Percentiles rank a stretch among this genome's conserved stretches.
Evolutionary conservation across 2,113 vertebrate genomes (phyloP).

Genomic region (Coryphaenoides rupestris): DNA sequence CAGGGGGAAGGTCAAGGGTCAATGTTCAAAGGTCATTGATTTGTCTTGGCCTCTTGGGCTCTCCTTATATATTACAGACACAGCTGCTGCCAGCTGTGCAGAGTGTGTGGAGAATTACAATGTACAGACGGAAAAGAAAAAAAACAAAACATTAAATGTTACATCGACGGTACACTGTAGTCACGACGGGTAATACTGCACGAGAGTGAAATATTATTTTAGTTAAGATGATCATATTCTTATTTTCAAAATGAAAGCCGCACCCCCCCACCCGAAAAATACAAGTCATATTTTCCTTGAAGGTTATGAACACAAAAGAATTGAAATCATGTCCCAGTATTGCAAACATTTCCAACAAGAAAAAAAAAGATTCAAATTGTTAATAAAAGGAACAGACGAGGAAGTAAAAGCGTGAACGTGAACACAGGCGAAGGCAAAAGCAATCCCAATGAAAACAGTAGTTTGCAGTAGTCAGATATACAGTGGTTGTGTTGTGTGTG

Average conservation of each 20-base stretch:
- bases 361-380: constrained; percentile 26
- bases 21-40: constrained; percentile 22
- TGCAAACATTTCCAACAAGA: constrained; percentile 50
- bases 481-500: constrained; percentile 41
- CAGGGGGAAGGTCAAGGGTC: constrained; percentile 10
- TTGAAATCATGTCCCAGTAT: constrained; percentile 59
- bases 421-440: constrained; percentile 55
- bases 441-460: constrained; percentile 46
- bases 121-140: constrained; percentile 4
- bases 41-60: constrained; percentile 13
- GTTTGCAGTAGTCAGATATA: constrained; percentile 48
- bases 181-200: neutral
- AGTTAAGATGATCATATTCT: neutral
- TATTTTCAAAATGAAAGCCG: neutral
- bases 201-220: constrained; percentile 7
- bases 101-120: too few relatives aligned
- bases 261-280: constrained; percentile 25
- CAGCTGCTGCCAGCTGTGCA: neutral
- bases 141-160: constrained; percentile 31
- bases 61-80: constrained; percentile 22
- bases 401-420: constrained; percentile 48
- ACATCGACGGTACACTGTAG: constrained; percentile 16
- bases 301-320: constrained; percentile 45
- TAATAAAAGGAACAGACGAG: constrained; percentile 24
- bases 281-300: constrained; percentile 28